A percentile compares a stretch with the other conserved stretches of the same genome.
Evolutionary conservation across 2,797 vertebrate genomes (phyloP).

Genomic region (Pseudochirops corinnae): DNA sequence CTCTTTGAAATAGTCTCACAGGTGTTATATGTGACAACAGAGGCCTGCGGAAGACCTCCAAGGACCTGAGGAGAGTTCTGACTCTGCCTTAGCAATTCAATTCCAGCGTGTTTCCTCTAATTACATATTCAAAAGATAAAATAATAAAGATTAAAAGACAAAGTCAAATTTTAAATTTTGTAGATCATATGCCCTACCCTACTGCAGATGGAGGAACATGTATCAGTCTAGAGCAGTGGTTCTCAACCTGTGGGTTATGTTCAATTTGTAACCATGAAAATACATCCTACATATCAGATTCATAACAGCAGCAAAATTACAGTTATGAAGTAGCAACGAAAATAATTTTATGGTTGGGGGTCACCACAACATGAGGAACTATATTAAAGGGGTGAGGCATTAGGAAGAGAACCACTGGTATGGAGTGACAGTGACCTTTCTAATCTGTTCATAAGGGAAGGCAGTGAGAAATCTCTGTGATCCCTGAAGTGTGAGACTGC

Average conservation of each 20-base stretch:
- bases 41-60: constrained; percentile 40
- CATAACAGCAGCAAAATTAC: too few relatives aligned
- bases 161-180: background rate
- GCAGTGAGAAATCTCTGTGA: background rate
- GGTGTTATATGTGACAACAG: constrained; percentile 61
- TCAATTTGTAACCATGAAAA: too few relatives aligned
- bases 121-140: constrained; percentile 13
- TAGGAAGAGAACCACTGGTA: background rate
- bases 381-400: too few relatives aligned
- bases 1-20: constrained; percentile 36
- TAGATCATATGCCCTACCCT: background rate
- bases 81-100: constrained; percentile 20
- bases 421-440: background rate
- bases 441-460: constrained; percentile 5
- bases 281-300: too few relatives aligned
- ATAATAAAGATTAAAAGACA: background rate
- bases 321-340: too few relatives aligned
- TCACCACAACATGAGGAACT: too few relatives aligned
- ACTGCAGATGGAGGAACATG: background rate
- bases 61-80: constrained; percentile 30
- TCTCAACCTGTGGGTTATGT: too few relatives aligned
- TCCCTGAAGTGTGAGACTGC: background rate
- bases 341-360: too few relatives aligned
- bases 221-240: background rate
- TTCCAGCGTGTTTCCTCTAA: constrained; percentile 13